Conservation (phyloP, 2,888 invertebrate species). For the Leucoma salicis region DNA sequence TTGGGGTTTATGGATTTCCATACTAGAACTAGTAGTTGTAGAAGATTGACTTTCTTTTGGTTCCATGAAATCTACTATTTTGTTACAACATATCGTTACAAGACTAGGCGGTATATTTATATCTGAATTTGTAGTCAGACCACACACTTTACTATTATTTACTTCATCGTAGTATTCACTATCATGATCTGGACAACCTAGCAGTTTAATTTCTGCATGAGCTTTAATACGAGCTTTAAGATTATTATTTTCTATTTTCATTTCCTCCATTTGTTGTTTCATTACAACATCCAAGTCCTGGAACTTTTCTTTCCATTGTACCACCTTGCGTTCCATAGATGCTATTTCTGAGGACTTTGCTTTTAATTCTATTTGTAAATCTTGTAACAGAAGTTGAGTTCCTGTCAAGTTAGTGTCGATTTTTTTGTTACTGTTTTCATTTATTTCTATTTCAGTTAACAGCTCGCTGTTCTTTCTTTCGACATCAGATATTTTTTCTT, state of each 20-base stretch:
- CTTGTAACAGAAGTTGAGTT: slow-evolving; percentile 41
- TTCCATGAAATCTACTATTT: slow-evolving; percentile 50
- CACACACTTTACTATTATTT: slow-evolving; percentile 2
- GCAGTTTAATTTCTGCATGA: slow-evolving; percentile 11
- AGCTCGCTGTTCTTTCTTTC: slow-evolving; percentile 37
- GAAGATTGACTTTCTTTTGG: slow-evolving; percentile 38
- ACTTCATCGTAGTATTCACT: slow-evolving; percentile 10
- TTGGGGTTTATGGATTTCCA: slow-evolving; percentile 14
- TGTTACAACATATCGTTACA: slow-evolving; percentile 60
- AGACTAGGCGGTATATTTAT: slow-evolving; percentile 56
- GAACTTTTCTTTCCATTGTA: slow-evolving; percentile 51
- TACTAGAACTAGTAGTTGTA: slow-evolving; percentile 32
- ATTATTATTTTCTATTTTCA: slow-evolving; percentile 49
- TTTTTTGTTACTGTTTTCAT: slow-evolving; percentile 35
- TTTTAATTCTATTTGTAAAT: slow-evolving; percentile 47
- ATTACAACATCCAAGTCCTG: slow-evolving; percentile 38
- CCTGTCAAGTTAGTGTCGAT: slow-evolving; percentile 40
- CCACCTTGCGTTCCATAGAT: slow-evolving; percentile 46
- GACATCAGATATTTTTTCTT: slow-evolving; percentile 33
- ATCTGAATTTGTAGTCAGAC: slow-evolving; percentile 18
- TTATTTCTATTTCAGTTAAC: slow-evolving; percentile 33
- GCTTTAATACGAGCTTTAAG: slow-evolving; percentile 36
- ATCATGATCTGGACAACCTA: slow-evolving; percentile 12
- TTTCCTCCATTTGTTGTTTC: slow-evolving; percentile 47
- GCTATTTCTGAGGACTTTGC: slow-evolving; percentile 49